Evolutionary conservation across 2,888 invertebrate genomes (phyloP).

Genomic region (Julus scanicus): DNA sequence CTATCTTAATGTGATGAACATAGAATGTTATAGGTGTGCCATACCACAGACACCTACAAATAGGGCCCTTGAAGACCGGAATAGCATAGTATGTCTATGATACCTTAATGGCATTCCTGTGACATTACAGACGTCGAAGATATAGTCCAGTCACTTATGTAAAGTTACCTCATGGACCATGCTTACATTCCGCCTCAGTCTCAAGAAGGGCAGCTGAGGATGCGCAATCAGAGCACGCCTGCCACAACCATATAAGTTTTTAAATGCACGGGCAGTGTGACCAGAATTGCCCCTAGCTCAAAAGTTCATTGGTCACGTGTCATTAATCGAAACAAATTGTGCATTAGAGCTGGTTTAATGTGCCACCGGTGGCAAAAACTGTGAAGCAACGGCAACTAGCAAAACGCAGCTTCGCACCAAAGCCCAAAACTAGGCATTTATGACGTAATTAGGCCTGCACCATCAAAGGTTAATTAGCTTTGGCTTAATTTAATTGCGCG

Average conservation of each 20-base stretch:
- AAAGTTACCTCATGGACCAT: no score
- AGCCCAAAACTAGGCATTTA: slow-evolving; percentile 1
- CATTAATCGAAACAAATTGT: neutral
- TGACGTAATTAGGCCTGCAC: slow-evolving; percentile 36
- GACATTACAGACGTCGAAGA: neutral
- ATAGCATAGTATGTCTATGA: no score
- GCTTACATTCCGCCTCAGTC: no score
- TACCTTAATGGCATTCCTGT: no score
- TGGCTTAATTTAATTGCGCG: slow-evolving; percentile 18
- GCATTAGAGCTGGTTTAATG: neutral
- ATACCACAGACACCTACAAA: no score
- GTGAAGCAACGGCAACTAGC: neutral
- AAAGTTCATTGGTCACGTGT: slow-evolving; percentile 2
- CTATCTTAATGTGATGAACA: no score
- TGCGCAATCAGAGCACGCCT: neutral
- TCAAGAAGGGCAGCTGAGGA: neutral
- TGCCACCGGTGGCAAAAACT: slow-evolving; percentile 23
- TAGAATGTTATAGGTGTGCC: no score
- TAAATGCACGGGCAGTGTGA: neutral
- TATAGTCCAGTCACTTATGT: neutral
- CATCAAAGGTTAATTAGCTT: slow-evolving; percentile 34
- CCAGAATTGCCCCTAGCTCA: neutral
- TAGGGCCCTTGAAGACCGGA: no score
- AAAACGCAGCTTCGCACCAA: neutral
- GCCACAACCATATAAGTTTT: neutral